A percentile compares a stretch with the other conserved stretches of the same genome.
Evolutionary conservation across 1,140 invertebrate species (phyloP).

Genomic region (Vollenhovia emeryi): DNA sequence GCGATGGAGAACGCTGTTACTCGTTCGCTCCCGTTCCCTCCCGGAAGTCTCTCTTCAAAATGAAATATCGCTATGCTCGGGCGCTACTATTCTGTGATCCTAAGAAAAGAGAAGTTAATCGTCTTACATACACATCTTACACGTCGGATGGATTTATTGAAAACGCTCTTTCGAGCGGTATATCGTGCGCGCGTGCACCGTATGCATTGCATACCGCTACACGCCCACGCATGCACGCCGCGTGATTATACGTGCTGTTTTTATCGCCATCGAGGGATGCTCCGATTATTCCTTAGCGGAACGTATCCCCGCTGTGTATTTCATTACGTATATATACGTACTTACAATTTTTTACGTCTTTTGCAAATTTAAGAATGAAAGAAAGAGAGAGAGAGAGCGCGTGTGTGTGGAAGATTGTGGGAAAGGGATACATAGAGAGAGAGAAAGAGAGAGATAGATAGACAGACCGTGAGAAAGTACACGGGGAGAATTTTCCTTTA

Average conservation of each 20-base stretch:
- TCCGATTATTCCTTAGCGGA: background rate
- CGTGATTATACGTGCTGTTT: constrained; percentile 56
- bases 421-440: background rate
- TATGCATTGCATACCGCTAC: constrained; percentile 72
- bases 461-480: background rate
- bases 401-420: background rate
- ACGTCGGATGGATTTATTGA: constrained; percentile 59
- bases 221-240: constrained; percentile 37
- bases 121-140: constrained; percentile 48
- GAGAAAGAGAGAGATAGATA: background rate
- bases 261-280: constrained; percentile 38
- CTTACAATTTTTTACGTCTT: constrained; percentile 64
- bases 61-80: constrained; percentile 78
- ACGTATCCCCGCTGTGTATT: constrained; percentile 46
- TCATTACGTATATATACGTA: constrained; percentile 50
- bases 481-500: too few species aligned
- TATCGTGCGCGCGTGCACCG: constrained; percentile 41
- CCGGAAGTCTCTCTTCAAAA: constrained; percentile 68
- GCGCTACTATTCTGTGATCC: constrained; percentile 82
- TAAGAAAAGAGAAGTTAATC: constrained; percentile 70
- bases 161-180: constrained; percentile 70
- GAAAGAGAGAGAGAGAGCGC: background rate
- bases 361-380: constrained; percentile 30
- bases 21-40: constrained; percentile 66
- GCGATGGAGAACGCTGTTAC: background rate